Evolutionary conservation across 92 coral and sea anemone species (phyloP).

Genomic region (Heteractis magnifica): DNA sequence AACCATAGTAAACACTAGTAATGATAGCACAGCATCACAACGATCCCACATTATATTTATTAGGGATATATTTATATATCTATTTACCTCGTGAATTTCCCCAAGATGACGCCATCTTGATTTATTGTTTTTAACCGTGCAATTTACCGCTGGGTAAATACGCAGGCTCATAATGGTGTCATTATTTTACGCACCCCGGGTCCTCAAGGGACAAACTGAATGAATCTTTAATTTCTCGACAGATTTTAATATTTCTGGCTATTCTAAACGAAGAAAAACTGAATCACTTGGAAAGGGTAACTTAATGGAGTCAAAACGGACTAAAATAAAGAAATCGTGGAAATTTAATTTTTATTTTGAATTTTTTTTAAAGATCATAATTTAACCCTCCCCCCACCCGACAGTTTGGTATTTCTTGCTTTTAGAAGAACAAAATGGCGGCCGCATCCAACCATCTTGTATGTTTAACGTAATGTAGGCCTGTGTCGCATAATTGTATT

Average conservation of each 20-base stretch:
- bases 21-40: not conserved
- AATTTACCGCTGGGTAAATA: slow-evolving; percentile 6
- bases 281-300: not conserved
- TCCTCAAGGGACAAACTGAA: not conserved
- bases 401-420: not conserved
- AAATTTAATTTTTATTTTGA: not conserved
- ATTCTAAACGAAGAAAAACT: no score
- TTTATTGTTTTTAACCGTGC: slow-evolving; percentile 8
- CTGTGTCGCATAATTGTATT: no score
- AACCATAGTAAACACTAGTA: not conserved
- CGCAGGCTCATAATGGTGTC: slow-evolving; percentile 8
- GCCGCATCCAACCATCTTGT: not conserved
- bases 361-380: not conserved
- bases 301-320: no score
- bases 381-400: not conserved
- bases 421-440: slow-evolving; percentile 15
- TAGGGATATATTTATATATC: not conserved
- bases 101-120: slow-evolving; percentile 31
- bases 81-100: slow-evolving; percentile 21
- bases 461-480: no score
- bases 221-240: not conserved
- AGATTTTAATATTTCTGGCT: no score
- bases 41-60: not conserved
- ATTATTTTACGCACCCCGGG: not conserved
- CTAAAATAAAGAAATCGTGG: not conserved